A percentile compares a stretch with the other conserved stretches of the same genome.
Conservation (phyloP, 1,140 invertebrate species). For the Drosophila bipectinata region DNA sequence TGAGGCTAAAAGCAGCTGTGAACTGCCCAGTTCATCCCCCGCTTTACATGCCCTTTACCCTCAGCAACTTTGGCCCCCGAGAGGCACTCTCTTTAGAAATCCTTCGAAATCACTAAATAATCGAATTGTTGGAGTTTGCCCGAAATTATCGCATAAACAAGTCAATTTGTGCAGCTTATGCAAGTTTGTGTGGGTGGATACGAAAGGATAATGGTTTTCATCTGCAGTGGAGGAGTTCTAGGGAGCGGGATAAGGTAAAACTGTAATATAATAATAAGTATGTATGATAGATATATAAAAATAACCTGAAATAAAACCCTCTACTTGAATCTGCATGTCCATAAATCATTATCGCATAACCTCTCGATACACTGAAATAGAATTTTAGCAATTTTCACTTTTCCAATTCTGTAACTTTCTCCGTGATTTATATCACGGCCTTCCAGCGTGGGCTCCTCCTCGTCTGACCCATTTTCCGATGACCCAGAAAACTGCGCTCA, state of each 20-base stretch:
- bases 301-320: constrained; percentile 3
- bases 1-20: constrained; percentile 44
- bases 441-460: constrained; percentile 13
- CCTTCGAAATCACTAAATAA: constrained; percentile 72
- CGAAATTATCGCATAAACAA: constrained; percentile 65
- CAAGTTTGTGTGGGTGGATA: constrained; percentile 14
- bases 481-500: constrained; percentile 52
- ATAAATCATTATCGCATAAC: constrained; percentile 28
- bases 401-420: constrained; percentile 58
- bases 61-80: constrained; percentile 8
- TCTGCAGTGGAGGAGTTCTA: background rate
- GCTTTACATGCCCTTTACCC: background rate
- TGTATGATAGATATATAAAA: background rate
- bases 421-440: constrained; percentile 59
- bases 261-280: no score
- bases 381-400: constrained; percentile 45
- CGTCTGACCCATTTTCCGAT: constrained; percentile 59
- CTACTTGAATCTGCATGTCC: background rate
- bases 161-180: constrained; percentile 67
- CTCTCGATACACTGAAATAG: constrained; percentile 5
- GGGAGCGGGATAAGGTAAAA: background rate
- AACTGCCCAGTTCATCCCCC: constrained; percentile 9
- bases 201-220: constrained; percentile 20
- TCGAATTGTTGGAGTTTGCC: constrained; percentile 67
- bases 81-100: constrained; percentile 47